Base-by-base conservation (phyloP, 2,797 vertebrate genomes). In the Xenops minutus region DNA sequence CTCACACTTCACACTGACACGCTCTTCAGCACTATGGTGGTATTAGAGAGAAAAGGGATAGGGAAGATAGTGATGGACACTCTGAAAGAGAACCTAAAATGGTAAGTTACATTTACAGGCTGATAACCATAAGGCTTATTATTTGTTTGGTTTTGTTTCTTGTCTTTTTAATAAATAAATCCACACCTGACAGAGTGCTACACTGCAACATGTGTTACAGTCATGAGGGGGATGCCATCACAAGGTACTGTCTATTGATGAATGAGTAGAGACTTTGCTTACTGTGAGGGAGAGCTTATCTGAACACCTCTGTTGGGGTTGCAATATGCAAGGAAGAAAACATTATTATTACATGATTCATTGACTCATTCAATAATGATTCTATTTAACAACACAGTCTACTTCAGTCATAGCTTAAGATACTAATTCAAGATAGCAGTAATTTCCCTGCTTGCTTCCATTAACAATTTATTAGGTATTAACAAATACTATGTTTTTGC, bases 401-500 rank as follows among this genome's bases (percentile, higher is more conserved):
- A 58, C 41, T 86, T 88, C 66, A 81, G 44, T 63, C 62, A 66
- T 15, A 41, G 29, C 29, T 89, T 77, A 85, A 95, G 90, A 78
- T 15, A 14, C 55, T 76, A 54, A 69, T 69, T 88, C 48, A 73
- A 51, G 55, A 75, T 51, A 92, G 66, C 30, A 62, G 13, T 66
- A 30, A 76, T 86, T 85, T 90, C 39, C 6, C 29, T 0, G 4
- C 78, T 73, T 66, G 66, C n/a, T 19, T 59, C 59, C 44, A 43
- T 74, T 90, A 90, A 59, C 59, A 74, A 93, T 93, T 92, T 95
- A 96, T 93, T 94, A 81, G 63, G 66, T 90, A 73, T 82, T 94
- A 90, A 89, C 61, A 89, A 86, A 69, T 84, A 39, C 41, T 73
- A 48, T 79, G 48, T 0, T 91, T 94, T 94, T 85, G 27, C 39